Evolutionary conservation across 2,797 vertebrate genomes (phyloP).

Genomic region (Morus bassanus): DNA sequence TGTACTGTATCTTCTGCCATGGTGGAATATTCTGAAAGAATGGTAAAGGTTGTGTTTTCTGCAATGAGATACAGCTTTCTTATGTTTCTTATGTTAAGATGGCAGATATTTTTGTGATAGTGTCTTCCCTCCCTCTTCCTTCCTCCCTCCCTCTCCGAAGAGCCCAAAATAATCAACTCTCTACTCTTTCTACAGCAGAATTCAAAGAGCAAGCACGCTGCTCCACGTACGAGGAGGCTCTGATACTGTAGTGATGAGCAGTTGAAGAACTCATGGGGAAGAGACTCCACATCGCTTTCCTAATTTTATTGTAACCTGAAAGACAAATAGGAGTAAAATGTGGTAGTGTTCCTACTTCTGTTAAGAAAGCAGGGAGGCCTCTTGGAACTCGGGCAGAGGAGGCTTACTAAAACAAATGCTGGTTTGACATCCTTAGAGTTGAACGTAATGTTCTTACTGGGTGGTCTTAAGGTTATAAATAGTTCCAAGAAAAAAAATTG

Average conservation of each 20-base stretch:
- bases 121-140: neutral
- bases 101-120: neutral
- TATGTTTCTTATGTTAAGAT: neutral
- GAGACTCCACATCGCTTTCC: neutral
- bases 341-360: neutral
- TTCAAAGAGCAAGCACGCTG: neutral
- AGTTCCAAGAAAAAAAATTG: neutral
- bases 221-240: neutral
- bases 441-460: neutral
- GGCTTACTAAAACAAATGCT: constrained; percentile 1
- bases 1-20: neutral
- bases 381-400: neutral
- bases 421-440: neutral
- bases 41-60: neutral
- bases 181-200: neutral
- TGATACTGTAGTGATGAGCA: neutral
- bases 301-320: neutral
- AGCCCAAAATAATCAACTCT: neutral
- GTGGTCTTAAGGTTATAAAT: constrained; percentile 30
- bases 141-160: neutral
- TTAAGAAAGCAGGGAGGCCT: neutral
- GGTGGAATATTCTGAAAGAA: neutral
- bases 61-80: neutral
- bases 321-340: neutral
- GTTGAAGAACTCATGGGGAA: neutral